Evolutionary conservation across 1,140 invertebrate genomes (phyloP).

Genomic region (Procambarus virginalis): DNA sequence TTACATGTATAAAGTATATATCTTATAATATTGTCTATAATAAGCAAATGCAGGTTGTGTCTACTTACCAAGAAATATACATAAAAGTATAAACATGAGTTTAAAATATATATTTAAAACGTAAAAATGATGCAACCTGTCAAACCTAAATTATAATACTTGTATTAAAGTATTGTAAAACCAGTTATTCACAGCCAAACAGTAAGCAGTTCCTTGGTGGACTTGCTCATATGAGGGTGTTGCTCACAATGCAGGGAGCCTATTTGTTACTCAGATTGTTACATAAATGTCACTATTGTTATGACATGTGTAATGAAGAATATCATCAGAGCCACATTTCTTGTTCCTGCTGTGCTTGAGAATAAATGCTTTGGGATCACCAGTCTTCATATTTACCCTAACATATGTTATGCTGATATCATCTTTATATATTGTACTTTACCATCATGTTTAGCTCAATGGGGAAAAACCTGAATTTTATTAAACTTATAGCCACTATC

Average conservation of each 20-base stretch:
- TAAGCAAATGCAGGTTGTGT: no score
- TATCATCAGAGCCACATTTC: neutral
- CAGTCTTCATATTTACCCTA: neutral
- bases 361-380: neutral
- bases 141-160: neutral
- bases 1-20: neutral
- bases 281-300: neutral
- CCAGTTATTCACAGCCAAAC: neutral
- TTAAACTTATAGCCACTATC: no score
- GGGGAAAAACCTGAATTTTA: no score
- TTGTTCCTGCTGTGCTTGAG: neutral
- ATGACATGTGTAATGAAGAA: neutral
- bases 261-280: neutral
- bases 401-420: neutral
- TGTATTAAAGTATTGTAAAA: neutral
- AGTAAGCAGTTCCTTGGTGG: neutral
- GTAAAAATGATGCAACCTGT: neutral
- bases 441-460: no score
- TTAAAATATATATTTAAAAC: neutral
- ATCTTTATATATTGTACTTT: no score
- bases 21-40: neutral
- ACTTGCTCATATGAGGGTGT: no score
- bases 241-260: no score
- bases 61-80: neutral
- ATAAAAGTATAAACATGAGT: neutral